phyloP scores from a whole-genome alignment of 1,140 invertebrate genomes.

The Procambarus virginalis region DNA sequence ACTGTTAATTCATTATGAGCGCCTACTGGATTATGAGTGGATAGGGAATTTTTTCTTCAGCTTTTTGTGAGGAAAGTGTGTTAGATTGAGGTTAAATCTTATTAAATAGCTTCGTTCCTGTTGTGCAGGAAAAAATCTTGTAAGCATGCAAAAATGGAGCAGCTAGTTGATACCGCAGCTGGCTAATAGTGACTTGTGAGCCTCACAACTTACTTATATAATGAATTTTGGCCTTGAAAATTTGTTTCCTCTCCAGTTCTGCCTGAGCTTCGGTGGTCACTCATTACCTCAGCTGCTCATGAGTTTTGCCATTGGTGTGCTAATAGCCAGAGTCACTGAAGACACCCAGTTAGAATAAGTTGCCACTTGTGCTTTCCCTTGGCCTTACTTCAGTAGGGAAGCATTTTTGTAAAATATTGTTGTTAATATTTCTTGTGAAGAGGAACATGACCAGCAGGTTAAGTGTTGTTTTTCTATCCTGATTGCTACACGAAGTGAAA shows the following conservation, averaged over 20 bases:
- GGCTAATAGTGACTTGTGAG: neutral
- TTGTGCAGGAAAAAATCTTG: slow-evolving; percentile 21
- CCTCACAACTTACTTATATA: slow-evolving; percentile 30
- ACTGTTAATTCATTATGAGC: slow-evolving; percentile 24
- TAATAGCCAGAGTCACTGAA: slow-evolving; percentile 27
- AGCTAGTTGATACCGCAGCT: slow-evolving; percentile 11
- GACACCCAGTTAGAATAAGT: slow-evolving; percentile 57
- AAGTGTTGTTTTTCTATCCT: slow-evolving; percentile 43
- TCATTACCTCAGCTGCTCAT: slow-evolving; percentile 35
- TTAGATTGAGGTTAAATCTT: neutral
- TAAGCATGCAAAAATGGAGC: slow-evolving; percentile 15
- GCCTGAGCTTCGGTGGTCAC: slow-evolving; percentile 5
- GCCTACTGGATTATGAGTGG: slow-evolving; percentile 29
- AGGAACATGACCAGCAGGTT: slow-evolving; percentile 62
- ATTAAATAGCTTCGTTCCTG: slow-evolving; percentile 18
- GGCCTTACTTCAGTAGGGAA: slow-evolving; percentile 62
- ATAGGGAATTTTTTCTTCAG: slow-evolving; percentile 5
- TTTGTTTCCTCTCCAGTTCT: neutral
- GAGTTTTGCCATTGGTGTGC: slow-evolving; percentile 40
- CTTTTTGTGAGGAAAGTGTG: slow-evolving; percentile 20
- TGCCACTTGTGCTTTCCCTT: slow-evolving; percentile 60
- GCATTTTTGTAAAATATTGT: slow-evolving; percentile 64
- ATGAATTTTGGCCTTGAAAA: slow-evolving; percentile 34
- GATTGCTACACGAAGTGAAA: neutral
- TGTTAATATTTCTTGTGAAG: slow-evolving; percentile 66